phyloP scores from a whole-genome alignment of 2,113 vertebrate species.

The Halichoerus grypus region DNA sequence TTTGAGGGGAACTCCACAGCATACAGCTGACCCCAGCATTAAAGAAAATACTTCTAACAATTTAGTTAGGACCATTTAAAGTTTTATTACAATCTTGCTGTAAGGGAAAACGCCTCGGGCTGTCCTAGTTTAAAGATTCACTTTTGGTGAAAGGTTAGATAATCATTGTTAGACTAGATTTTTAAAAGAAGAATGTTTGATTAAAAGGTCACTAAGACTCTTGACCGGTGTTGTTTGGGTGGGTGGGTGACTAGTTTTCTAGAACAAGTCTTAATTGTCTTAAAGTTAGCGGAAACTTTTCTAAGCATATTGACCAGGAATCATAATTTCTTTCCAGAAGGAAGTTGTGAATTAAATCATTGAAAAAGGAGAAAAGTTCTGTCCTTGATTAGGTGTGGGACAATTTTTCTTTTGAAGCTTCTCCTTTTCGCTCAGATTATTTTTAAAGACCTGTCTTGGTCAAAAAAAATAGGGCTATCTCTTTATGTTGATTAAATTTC shows the following conservation, averaged over 20 bases:
- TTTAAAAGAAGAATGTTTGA: neutral
- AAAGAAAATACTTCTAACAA: neutral
- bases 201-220: neutral
- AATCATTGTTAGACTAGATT: neutral
- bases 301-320: neutral
- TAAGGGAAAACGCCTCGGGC: neutral
- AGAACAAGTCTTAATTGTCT: neutral
- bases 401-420: neutral
- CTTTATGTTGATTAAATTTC: neutral
- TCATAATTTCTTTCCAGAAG: neutral
- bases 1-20: neutral
- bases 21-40: neutral
- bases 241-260: neutral
- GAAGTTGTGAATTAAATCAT: conserved; percentile 42
- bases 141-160: neutral
- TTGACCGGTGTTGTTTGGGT: neutral
- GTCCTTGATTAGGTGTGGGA: neutral
- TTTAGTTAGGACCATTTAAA: neutral
- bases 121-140: neutral
- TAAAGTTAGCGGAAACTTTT: conserved; percentile 14
- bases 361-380: neutral
- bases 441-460: neutral
- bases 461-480: neutral
- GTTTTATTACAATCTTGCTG: neutral
- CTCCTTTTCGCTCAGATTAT: neutral